A percentile compares a stretch with the other conserved stretches of the same genome.
Conservation (phyloP, 2,797 vertebrate genomes). For the Xerus rutilus region DNA sequence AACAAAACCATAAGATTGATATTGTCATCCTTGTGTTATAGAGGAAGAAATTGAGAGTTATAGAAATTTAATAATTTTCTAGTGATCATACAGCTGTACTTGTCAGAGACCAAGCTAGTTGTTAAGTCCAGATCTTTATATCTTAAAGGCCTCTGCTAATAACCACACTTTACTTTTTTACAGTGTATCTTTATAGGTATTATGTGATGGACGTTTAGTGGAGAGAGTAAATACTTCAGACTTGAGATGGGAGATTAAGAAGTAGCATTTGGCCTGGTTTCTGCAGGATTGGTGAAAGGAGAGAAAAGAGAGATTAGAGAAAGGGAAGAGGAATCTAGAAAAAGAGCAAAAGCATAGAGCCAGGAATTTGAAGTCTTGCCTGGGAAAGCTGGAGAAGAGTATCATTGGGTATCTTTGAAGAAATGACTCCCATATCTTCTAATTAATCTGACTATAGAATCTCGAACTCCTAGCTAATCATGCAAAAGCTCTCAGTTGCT, state of each 20-base stretch:
- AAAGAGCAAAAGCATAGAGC: neutral
- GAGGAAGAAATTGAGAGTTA: neutral
- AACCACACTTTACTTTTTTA: neutral
- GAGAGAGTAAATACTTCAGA: neutral
- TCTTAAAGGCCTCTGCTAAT: neutral
- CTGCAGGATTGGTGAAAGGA: neutral
- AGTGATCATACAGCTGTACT: neutral
- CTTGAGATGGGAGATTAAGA: neutral
- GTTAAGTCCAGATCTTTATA: neutral
- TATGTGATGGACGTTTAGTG: neutral
- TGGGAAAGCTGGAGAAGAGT: neutral
- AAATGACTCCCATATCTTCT: neutral
- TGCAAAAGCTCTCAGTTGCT: neutral
- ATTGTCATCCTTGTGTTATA: conserved; percentile 1
- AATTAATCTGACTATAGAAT: neutral
- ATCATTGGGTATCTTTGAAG: neutral
- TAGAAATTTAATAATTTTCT: neutral
- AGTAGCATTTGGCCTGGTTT: neutral
- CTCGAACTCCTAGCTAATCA: neutral
- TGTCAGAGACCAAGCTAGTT: neutral
- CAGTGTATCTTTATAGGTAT: neutral
- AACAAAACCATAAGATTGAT: neutral
- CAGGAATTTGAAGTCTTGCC: neutral
- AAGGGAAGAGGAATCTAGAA: neutral
- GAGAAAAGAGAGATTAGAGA: neutral